Conservation (phyloP, 2,113 vertebrate genomes). For the Pteruthius melanotis region DNA sequence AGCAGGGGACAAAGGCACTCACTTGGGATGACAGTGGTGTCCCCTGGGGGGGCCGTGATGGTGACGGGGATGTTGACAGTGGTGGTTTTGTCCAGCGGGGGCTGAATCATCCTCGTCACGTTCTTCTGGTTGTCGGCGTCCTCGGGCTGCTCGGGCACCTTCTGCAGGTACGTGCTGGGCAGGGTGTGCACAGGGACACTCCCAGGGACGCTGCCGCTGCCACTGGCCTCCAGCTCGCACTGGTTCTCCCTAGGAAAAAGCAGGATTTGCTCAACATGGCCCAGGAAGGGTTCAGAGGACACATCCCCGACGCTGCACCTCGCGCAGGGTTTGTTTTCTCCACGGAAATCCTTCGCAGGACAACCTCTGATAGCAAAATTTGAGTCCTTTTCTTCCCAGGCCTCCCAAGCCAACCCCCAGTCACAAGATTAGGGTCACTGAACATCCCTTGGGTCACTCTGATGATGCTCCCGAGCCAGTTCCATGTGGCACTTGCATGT, state of each 20-base stretch:
- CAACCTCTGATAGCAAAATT: background rate
- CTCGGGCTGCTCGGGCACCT: conserved; percentile 79
- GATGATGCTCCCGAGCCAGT: background rate
- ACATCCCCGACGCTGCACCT: fast-evolving
- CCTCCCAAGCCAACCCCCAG: background rate
- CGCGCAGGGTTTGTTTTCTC: background rate
- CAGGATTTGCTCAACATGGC: background rate
- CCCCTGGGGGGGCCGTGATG: conserved; percentile 80
- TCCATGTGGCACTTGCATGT: background rate
- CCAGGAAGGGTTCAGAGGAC: background rate
- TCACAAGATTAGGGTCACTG: too few species aligned
- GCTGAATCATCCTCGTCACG: conserved; percentile 77
- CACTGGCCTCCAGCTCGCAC: conserved; percentile 75
- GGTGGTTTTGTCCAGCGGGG: conserved; percentile 73
- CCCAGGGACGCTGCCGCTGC: conserved; percentile 6
- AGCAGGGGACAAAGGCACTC: conserved; percentile 56
- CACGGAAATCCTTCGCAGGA: background rate
- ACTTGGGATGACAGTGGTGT: conserved; percentile 84
- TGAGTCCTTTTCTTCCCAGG: background rate
- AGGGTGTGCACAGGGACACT: conserved; percentile 66
- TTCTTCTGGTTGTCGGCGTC: conserved; percentile 92
- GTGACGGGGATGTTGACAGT: conserved; percentile 81
- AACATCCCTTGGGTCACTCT: background rate
- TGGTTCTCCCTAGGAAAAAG: conserved; percentile 78
- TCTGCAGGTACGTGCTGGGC: conserved; percentile 76